phyloP scores from a whole-genome alignment of 2,888 invertebrate genomes.

The Pollenia griseotomentosa region DNA sequence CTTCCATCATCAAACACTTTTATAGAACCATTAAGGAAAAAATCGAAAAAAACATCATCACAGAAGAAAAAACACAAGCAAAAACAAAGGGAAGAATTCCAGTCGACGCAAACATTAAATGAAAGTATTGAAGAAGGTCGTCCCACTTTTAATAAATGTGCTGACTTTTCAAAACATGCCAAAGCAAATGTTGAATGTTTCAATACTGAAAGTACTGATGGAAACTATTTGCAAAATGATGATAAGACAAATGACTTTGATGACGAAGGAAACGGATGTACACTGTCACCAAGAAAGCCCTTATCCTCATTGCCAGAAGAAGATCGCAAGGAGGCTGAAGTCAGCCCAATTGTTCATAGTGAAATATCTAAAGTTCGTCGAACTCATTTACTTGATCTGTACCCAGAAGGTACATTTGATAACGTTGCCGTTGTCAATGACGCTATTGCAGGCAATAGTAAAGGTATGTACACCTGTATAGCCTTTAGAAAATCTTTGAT shows the following conservation, averaged over 20 bases:
- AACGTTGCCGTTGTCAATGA: conserved; percentile 47
- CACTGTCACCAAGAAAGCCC: background rate
- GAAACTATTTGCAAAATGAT: conserved; percentile 8
- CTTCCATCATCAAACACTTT: conserved; percentile 77
- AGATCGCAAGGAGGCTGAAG: background rate
- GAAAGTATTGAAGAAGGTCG: conserved; percentile 6
- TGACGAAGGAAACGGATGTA: background rate
- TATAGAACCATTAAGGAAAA: conserved; percentile 72
- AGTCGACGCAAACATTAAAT: background rate
- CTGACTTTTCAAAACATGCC: background rate
- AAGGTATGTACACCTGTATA: conserved; percentile 73
- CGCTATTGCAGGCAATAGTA: conserved; percentile 68
- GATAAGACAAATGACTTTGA: background rate
- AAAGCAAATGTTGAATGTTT: conserved; percentile 34
- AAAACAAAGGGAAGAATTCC: conserved; percentile 32
- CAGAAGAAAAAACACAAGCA: conserved; percentile 72
- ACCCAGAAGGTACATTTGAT: conserved; percentile 82
- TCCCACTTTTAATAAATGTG: background rate
- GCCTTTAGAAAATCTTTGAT: too few species aligned
- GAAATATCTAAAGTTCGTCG: conserved; percentile 80
- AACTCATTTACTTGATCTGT: conserved; percentile 86
- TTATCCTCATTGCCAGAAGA: background rate
- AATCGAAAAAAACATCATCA: conserved; percentile 70
- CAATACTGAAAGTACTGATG: conserved; percentile 70
- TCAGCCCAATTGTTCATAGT: conserved; percentile 6